Evolutionary conservation across 2,113 vertebrate species (phyloP), one percentile per base, ranked within the genome.

Genomic region (Cryptomyrus ogoouensis): DNA sequence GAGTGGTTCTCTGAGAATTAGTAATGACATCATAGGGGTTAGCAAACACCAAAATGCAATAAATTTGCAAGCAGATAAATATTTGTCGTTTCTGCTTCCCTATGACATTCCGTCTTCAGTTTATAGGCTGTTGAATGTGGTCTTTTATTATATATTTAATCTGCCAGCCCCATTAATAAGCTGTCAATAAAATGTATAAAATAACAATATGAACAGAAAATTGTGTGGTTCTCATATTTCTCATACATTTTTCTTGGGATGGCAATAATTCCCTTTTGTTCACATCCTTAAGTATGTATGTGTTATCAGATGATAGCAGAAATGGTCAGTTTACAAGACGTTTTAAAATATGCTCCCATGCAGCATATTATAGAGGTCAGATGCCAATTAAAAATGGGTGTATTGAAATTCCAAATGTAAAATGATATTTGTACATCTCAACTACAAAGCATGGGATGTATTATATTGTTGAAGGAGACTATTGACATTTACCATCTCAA

Each of bases 131-230:
- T 53, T 42, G 52, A 56, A 39, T 90, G 62, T 80, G 85, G 5
- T 84, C 46, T 88, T 19, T 35, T 42, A 83, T 77, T 62, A 70
- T 70, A 88, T 49, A 27, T 84, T 42, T 35, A 27, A 19, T 62
- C 56, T 84, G 42, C 27, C 21, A 74, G 52, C 83, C 58, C 12
- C 83, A 89, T 91, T 89, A 89, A 88, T 39, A 31, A 44, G 87
- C 56, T 70, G 42, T 89, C 84, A 77, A 77, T 90, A 83, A 87
- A 89, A n/a, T 70, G 83, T 24, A 74, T 56, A 70, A 56, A 80
- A 42, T 46, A 87, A 58, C 17, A 21, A 70, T 39, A 84, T 83
- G 66, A 91, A 85, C n/a, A 52, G 24, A 10, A 80, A 66, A 77
- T 53, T 52, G 39, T 24, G 56, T 87, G 31, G 47, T 31, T 50